phyloP scores from a whole-genome alignment of 1,140 invertebrate species.

The Drosophila arizonae region DNA sequence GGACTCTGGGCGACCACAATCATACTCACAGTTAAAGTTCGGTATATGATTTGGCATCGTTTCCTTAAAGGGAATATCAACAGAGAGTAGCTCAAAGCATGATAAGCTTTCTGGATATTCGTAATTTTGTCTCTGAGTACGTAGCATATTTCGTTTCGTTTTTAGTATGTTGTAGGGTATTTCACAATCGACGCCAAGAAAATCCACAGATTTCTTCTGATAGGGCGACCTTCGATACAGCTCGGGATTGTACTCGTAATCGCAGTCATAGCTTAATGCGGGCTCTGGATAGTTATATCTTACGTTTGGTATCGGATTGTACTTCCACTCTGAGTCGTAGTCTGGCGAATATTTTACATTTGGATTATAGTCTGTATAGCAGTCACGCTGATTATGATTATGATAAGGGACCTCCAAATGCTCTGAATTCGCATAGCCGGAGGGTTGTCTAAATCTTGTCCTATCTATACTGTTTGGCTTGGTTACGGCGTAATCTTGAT shows the following conservation, averaged over 20 bases:
- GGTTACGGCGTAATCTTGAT: too few relatives aligned
- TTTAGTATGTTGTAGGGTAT: conserved; percentile 40
- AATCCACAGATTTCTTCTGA: conserved; percentile 22
- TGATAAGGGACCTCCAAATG: neutral
- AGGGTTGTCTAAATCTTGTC: neutral
- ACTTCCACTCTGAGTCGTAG: neutral
- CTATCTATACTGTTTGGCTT: too few relatives aligned
- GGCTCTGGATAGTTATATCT: neutral
- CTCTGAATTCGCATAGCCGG: neutral
- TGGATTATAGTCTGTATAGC: neutral
- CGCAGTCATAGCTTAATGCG: neutral
- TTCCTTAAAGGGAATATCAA: conserved; percentile 45
- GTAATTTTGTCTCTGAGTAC: neutral
- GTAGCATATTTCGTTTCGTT: neutral
- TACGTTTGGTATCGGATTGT: neutral
- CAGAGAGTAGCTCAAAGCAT: neutral
- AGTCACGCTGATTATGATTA: neutral
- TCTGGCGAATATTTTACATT: neutral
- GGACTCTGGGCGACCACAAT: conserved; percentile 7
- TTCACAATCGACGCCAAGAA: conserved; percentile 22
- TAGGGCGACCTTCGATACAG: neutral
- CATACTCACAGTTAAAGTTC: neutral
- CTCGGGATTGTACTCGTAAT: neutral
- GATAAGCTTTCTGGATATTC: neutral
- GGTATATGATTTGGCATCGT: neutral